Conservation (phyloP, 2,888 invertebrate genomes). For the Hartigia nigra region DNA sequence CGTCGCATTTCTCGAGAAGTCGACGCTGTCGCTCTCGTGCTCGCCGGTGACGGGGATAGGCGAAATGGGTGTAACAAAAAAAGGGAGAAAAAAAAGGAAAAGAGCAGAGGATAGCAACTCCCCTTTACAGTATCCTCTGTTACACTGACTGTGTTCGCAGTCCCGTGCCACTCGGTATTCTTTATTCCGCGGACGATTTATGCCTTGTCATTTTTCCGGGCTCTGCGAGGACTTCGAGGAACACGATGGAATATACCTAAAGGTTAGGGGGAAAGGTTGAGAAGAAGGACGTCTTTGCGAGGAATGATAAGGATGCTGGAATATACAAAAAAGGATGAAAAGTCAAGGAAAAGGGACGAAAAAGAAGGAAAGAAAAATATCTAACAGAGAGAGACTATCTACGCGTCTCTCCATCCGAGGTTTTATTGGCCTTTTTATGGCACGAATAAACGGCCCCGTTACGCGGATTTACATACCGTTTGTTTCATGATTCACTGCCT, state of each 20-base stretch:
- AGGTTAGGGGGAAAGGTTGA: slow-evolving; percentile 11
- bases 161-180: slow-evolving; percentile 33
- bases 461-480: slow-evolving; percentile 57
- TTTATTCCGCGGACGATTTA: slow-evolving; percentile 54
- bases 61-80: slow-evolving; percentile 33
- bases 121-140: slow-evolving; percentile 2
- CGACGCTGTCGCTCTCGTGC: slow-evolving; percentile 1
- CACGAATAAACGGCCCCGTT: slow-evolving; percentile 55
- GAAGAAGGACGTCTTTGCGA: background rate
- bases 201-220: slow-evolving; percentile 54
- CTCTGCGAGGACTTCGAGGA: slow-evolving; percentile 21
- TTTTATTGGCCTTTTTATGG: slow-evolving; percentile 59
- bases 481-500: slow-evolving; percentile 51
- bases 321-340: slow-evolving; percentile 7
- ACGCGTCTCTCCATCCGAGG: slow-evolving; percentile 28
- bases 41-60: slow-evolving; percentile 12
- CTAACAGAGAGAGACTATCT: slow-evolving; percentile 26
- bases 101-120: slow-evolving; percentile 22
- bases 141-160: slow-evolving; percentile 4
- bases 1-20: slow-evolving; percentile 18
- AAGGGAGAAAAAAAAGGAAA: slow-evolving; percentile 11
- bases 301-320: slow-evolving; percentile 1
- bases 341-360: slow-evolving; percentile 15
- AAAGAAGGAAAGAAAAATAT: slow-evolving; percentile 9
- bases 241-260: slow-evolving; percentile 3